Evolutionary conservation across 2,113 vertebrate species (phyloP).

Genomic region (Microtus pennsylvanicus): DNA sequence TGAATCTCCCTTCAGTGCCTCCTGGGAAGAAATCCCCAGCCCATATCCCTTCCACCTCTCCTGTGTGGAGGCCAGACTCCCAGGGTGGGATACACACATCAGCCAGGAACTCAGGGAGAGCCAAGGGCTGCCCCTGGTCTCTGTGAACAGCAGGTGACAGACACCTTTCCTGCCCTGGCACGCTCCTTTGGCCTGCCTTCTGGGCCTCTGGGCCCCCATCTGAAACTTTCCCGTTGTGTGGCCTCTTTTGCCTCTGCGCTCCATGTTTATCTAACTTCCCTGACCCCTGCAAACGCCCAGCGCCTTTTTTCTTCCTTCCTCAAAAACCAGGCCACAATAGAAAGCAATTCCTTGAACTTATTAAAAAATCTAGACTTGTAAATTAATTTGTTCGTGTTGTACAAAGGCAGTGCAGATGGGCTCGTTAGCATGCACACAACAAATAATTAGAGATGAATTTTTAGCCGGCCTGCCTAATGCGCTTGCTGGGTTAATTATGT

Average conservation of each 20-base stretch:
- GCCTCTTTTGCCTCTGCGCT: background rate
- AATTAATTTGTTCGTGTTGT: constrained; percentile 99
- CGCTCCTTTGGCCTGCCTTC: fast-evolving
- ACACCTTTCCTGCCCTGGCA: background rate
- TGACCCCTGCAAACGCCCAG: constrained; percentile 65
- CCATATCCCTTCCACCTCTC: background rate
- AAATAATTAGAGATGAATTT: constrained; percentile 99
- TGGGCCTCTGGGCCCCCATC: background rate
- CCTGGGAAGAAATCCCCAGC: background rate
- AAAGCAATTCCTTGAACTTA: constrained; percentile 89
- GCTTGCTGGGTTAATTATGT: constrained; percentile 99
- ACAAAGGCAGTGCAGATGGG: constrained; percentile 99
- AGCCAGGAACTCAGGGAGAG: background rate
- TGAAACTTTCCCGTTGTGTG: background rate
- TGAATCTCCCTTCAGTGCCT: background rate
- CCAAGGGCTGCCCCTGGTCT: fast-evolving
- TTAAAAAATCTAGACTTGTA: constrained; percentile 97
- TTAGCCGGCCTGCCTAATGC: constrained; percentile 99
- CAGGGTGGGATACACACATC: background rate
- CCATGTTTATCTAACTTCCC: constrained; percentile 80
- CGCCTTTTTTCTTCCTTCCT: constrained; percentile 57
- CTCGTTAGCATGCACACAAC: constrained; percentile 99
- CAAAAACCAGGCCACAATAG: constrained; percentile 85
- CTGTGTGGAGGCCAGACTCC: background rate
- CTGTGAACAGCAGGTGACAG: background rate